Evolutionary conservation across 2,797 vertebrate genomes (phyloP).

Genomic region (Pangasius sanitwongsei): DNA sequence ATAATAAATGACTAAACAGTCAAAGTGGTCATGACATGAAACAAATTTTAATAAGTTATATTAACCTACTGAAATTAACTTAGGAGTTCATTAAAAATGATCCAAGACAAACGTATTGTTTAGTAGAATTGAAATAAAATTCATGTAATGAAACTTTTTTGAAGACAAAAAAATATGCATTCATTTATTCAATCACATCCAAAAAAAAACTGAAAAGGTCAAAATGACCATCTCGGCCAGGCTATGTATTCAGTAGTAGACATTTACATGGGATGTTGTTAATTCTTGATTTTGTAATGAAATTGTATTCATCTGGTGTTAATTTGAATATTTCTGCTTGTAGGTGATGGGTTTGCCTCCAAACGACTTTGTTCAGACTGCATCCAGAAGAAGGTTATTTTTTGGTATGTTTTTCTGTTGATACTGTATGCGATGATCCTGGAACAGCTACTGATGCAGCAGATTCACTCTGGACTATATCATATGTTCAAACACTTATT

Average conservation of each 20-base stretch:
- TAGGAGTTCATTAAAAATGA: background rate
- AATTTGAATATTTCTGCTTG: slow-evolving; percentile 37
- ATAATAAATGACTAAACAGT: too few species aligned
- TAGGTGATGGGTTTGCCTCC: slow-evolving; percentile 92
- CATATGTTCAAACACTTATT: background rate
- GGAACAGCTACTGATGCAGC: background rate
- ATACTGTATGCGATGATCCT: background rate
- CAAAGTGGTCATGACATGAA: too few species aligned
- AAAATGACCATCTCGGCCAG: background rate
- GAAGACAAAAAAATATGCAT: background rate
- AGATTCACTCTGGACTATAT: background rate
- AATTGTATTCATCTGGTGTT: background rate
- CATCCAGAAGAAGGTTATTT: slow-evolving; percentile 84
- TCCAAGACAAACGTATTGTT: background rate
- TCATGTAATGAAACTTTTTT: background rate
- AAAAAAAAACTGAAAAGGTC: background rate
- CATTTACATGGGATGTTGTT: background rate
- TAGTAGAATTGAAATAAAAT: background rate
- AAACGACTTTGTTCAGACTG: slow-evolving; percentile 84
- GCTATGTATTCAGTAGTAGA: background rate
- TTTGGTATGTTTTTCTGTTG: slow-evolving; percentile 79
- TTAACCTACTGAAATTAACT: background rate
- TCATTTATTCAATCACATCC: background rate
- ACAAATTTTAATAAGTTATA: background rate
- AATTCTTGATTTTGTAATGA: background rate